These are phyloP conservation scores for Dinomys branickii DNA, from an alignment of 2,113 vertebrate genomes.

Conservation along the genomic window DNA sequence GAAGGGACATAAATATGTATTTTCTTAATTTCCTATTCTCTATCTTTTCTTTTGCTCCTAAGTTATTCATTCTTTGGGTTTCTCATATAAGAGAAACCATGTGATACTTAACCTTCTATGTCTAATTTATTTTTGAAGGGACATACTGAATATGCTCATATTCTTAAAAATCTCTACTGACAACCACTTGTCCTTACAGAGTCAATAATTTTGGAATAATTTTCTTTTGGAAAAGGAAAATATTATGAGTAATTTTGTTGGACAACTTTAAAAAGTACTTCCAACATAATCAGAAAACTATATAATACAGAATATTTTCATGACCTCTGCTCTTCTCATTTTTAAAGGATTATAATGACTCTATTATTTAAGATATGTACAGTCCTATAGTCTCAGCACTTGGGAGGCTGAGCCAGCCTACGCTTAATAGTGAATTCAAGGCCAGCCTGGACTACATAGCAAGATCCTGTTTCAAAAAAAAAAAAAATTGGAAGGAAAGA, in stretches of 20 bases:
- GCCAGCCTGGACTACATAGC: background rate
- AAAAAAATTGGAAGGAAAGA: background rate
- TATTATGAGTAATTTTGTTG: background rate
- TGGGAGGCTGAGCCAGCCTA: background rate
- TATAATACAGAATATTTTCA: background rate
- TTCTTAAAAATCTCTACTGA: background rate
- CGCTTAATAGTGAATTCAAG: background rate
- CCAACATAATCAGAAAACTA: background rate
- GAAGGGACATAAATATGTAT: background rate
- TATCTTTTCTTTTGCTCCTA: background rate
- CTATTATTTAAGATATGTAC: background rate
- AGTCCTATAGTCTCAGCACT: background rate
- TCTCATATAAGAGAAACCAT: background rate
- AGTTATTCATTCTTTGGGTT: background rate
- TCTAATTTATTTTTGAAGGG: background rate
- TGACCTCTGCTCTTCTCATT: background rate
- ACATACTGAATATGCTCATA: background rate
- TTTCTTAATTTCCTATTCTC: background rate
- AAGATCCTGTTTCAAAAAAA: background rate
- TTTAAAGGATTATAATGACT: background rate
- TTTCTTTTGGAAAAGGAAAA: constrained; percentile 25
- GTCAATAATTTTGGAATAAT: background rate
- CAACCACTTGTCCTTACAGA: background rate
- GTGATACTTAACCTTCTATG: background rate
- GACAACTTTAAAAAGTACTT: background rate